These are phyloP conservation scores for Ecdyonurus torrentis DNA, from an alignment of 2,888 invertebrate genomes.

Conservation along the genomic window DNA sequence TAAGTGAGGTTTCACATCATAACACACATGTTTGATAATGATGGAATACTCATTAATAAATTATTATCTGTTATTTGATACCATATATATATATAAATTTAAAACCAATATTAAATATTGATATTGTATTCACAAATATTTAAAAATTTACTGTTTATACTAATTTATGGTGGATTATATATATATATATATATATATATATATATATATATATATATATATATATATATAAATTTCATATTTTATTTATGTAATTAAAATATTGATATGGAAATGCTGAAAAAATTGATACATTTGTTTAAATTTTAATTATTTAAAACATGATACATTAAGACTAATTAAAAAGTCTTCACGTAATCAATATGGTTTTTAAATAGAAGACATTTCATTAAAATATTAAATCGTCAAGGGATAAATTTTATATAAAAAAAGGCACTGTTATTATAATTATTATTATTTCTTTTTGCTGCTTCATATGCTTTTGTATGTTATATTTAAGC, in stretches of 20 bases:
- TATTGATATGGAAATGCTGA: too few relatives aligned
- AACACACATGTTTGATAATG: too few relatives aligned
- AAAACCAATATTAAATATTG: background rate
- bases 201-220: too few relatives aligned
- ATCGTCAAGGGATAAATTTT: background rate
- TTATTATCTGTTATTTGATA: background rate
- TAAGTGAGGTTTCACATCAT: too few relatives aligned
- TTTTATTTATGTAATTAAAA: too few relatives aligned
- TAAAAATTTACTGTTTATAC: background rate
- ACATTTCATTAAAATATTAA: background rate
- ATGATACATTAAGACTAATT: background rate
- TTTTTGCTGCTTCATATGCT: background rate
- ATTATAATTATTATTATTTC: background rate
- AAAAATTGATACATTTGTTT: background rate
- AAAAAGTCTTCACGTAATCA: background rate
- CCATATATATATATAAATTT: background rate
- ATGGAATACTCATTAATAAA: too few relatives aligned
- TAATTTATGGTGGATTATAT: too few relatives aligned
- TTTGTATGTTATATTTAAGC: background rate
- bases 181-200: too few relatives aligned
- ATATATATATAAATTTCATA: too few relatives aligned
- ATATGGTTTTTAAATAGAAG: background rate
- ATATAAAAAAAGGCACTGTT: background rate
- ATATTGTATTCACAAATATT: background rate
- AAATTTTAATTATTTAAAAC: background rate